A percentile compares a stretch with the other conserved stretches of the same genome.
phyloP scores from a whole-genome alignment of 1,140 invertebrate genomes.

The Eriocheir sinensis region DNA sequence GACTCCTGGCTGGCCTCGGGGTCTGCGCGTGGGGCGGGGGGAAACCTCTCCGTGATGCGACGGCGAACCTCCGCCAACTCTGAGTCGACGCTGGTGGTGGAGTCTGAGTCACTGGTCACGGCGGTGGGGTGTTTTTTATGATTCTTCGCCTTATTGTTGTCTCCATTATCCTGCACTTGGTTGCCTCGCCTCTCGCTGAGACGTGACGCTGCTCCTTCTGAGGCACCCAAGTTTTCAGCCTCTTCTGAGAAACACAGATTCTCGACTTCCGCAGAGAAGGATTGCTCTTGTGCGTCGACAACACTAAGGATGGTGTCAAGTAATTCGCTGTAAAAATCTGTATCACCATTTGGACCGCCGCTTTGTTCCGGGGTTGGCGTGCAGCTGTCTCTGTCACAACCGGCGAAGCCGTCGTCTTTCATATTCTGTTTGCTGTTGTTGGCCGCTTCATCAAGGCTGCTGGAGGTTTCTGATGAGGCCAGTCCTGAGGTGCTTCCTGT shows the following conservation, averaged over 20 bases:
- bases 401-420: neutral
- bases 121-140: neutral
- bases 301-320: constrained; percentile 72
- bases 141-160: neutral
- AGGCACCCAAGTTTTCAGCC: neutral
- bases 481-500: neutral
- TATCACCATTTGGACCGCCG: constrained; percentile 32
- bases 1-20: constrained; percentile 70
- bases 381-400: constrained; percentile 41
- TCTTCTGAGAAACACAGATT: neutral
- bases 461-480: constrained; percentile 35
- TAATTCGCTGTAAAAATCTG: constrained; percentile 72
- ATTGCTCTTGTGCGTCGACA: constrained; percentile 63
- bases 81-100: constrained; percentile 65
- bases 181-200: neutral
- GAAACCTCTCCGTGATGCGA: constrained; percentile 67
- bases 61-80: constrained; percentile 70
- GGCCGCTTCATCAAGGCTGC: neutral
- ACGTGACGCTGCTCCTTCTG: neutral
- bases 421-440: constrained; percentile 10
- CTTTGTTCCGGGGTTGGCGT: constrained; percentile 50
- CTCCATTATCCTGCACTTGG: neutral
- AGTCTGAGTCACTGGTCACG: constrained; percentile 65
- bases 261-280: constrained; percentile 1
- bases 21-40: constrained; percentile 60